A percentile compares a stretch with the other conserved stretches of the same genome.
phyloP scores from a whole-genome alignment of 2,888 invertebrate genomes.

The Stenoptilia bipunctidactyla region DNA sequence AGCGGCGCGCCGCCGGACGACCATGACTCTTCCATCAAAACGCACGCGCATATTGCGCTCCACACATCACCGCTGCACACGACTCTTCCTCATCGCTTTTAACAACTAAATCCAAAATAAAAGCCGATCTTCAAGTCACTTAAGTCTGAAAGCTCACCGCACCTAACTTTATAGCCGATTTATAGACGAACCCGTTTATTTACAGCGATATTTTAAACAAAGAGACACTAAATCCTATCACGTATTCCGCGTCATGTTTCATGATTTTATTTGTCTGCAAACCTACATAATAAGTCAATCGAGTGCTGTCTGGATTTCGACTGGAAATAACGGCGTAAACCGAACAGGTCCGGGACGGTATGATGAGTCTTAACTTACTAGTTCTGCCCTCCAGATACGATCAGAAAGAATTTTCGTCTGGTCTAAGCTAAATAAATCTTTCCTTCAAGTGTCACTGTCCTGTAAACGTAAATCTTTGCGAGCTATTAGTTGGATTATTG shows the following conservation, averaged over 20 bases:
- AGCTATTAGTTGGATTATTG: constrained; percentile 26
- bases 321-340: neutral
- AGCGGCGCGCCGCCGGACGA: constrained; percentile 69
- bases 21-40: constrained; percentile 70
- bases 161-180: neutral
- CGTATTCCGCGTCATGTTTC: neutral
- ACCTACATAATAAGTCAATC: constrained; percentile 1
- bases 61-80: constrained; percentile 47
- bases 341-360: neutral
- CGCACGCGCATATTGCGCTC: constrained; percentile 57
- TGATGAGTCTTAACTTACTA: constrained; percentile 6
- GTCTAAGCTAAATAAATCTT: constrained; percentile 34
- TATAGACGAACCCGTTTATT: constrained; percentile 1
- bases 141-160: constrained; percentile 13
- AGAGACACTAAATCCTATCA: neutral
- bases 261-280: neutral
- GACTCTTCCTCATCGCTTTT: constrained; percentile 34
- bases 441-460: constrained; percentile 28
- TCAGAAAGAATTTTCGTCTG: constrained; percentile 26
- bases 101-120: neutral
- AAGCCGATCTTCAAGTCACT: neutral
- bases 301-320: neutral
- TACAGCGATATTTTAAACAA: neutral
- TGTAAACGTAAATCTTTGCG: constrained; percentile 29
- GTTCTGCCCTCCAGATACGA: constrained; percentile 16